These are phyloP conservation scores for Botia kubotai DNA, from an alignment of 2,797 vertebrate genomes.

Conservation along the genomic window DNA sequence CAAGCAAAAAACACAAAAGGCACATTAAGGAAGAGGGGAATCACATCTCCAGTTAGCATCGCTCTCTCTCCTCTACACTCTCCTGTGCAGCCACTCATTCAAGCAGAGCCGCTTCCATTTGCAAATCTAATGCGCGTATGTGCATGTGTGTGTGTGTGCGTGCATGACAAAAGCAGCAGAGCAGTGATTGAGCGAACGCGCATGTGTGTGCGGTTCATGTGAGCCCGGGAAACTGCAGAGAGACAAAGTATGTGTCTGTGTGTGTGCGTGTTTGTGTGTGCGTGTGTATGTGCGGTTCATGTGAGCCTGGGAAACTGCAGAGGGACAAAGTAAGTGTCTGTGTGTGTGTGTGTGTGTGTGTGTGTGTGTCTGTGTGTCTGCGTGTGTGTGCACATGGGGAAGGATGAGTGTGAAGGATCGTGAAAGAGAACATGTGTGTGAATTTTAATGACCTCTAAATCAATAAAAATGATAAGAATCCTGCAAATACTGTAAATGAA, in stretches of 20 bases:
- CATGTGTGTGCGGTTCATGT: too few relatives aligned
- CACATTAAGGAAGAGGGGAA: constrained; percentile 69
- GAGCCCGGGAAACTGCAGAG: constrained; percentile 2
- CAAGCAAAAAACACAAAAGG: constrained; percentile 66
- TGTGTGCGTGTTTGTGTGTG: too few relatives aligned
- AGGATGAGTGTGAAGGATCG: neutral
- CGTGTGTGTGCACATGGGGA: neutral
- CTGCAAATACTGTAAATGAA: too few relatives aligned
- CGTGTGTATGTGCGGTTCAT: too few relatives aligned
- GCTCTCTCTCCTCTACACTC: constrained; percentile 29
- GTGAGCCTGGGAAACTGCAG: neutral
- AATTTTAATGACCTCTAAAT: too few relatives aligned
- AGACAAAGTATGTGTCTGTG: neutral
- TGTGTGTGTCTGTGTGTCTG: neutral
- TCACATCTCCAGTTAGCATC: constrained; percentile 58
- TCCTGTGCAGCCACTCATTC: constrained; percentile 44
- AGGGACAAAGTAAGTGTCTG: neutral
- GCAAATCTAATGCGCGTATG: constrained; percentile 51
- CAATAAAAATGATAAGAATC: too few relatives aligned
- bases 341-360: too few relatives aligned
- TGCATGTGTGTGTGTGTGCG: constrained; percentile 2
- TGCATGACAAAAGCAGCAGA: constrained; percentile 24
- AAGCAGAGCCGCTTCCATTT: constrained; percentile 50
- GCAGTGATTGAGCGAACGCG: too few relatives aligned
- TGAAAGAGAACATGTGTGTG: too few relatives aligned